These are phyloP conservation scores for Cairina moschata DNA, from an alignment of 2,113 vertebrate genomes.

Conservation along the genomic window DNA sequence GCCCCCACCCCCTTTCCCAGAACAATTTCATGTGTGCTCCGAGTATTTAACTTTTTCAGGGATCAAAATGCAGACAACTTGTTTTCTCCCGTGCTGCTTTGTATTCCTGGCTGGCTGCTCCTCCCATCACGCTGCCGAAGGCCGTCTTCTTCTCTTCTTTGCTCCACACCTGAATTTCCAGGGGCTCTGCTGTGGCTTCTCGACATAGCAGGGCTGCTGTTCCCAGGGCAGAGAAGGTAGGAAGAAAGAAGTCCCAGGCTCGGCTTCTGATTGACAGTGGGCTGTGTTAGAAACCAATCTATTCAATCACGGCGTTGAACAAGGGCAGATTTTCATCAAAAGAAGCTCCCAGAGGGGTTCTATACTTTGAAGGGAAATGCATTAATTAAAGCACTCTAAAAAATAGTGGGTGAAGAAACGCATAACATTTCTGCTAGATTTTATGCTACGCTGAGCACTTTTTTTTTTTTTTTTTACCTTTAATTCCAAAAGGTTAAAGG, in stretches of 20 bases:
- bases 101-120: background rate
- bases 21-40: background rate
- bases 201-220: background rate
- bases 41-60: background rate
- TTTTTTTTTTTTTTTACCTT: constrained; percentile 68
- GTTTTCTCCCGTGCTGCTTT: background rate
- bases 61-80: background rate
- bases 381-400: constrained; percentile 61
- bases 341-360: constrained; percentile 6
- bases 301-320: background rate
- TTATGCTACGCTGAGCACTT: constrained; percentile 50
- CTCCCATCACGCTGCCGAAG: background rate
- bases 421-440: constrained; percentile 34
- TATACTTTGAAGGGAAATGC: constrained; percentile 43
- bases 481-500: no score
- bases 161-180: background rate
- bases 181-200: background rate
- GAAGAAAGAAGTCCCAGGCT: background rate
- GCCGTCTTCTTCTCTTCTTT: background rate
- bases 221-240: background rate
- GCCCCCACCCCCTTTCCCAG: background rate
- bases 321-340: constrained; percentile 46
- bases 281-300: background rate
- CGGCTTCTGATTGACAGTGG: background rate
- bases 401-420: constrained; percentile 44